A percentile compares a stretch with the other conserved stretches of the same genome.
Conservation (phyloP, 2,797 vertebrate genomes). For the Macroramphosus scolopax region DNA sequence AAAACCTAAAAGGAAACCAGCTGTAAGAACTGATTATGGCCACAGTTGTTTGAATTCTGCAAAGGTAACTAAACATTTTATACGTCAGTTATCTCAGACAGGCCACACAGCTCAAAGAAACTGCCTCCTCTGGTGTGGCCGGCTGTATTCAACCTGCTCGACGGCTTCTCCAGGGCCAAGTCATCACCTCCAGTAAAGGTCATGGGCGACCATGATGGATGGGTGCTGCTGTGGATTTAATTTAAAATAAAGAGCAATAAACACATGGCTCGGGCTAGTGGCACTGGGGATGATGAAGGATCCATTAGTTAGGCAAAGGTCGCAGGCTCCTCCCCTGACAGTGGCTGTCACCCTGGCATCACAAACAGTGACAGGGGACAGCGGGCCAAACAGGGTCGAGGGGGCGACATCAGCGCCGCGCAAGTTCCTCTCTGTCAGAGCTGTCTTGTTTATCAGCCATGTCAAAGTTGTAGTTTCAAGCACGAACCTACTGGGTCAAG, state of each 20-base stretch:
- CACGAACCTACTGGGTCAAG: constrained; percentile 61
- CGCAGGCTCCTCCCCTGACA: constrained; percentile 76
- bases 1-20: too few relatives aligned
- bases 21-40: not conserved
- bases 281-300: constrained; percentile 73
- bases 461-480: constrained; percentile 70
- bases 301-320: constrained; percentile 87
- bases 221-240: constrained; percentile 74
- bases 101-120: constrained; percentile 15
- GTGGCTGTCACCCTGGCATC: constrained; percentile 66
- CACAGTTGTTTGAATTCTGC: not conserved
- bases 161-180: constrained; percentile 59
- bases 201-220: constrained; percentile 76
- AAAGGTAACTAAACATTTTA: constrained; percentile 12
- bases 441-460: constrained; percentile 74
- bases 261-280: constrained; percentile 58
- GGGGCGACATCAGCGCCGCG: constrained; percentile 39
- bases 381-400: constrained; percentile 70
- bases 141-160: constrained; percentile 39
- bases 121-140: constrained; percentile 15
- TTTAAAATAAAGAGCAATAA: constrained; percentile 83
- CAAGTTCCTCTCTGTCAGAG: constrained; percentile 43
- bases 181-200: constrained; percentile 80
- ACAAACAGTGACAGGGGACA: constrained; percentile 50
- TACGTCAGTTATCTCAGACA: constrained; percentile 2